Percentiles rank a stretch among this genome's conserved stretches.
Conservation (phyloP, 2,888 invertebrate genomes). For the Nephrotoma appendiculata region DNA sequence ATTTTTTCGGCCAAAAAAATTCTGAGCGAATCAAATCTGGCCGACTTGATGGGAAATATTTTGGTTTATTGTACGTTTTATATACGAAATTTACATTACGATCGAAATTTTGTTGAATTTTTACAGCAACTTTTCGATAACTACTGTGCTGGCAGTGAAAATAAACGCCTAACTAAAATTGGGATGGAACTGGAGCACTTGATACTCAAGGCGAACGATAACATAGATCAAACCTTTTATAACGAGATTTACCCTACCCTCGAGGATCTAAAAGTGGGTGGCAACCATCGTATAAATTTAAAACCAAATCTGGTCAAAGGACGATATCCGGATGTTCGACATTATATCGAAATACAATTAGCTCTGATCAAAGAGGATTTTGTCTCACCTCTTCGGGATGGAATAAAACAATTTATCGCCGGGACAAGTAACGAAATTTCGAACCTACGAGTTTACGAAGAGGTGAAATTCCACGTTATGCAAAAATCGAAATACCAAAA, state of each 20-base stretch:
- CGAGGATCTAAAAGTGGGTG: conserved; percentile 28
- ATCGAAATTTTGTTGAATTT: neutral
- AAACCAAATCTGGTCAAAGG: conserved; percentile 45
- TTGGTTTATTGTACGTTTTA: neutral
- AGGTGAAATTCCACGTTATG: neutral
- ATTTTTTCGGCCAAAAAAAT: neutral
- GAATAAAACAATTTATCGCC: neutral
- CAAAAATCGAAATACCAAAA: conserved; percentile 18
- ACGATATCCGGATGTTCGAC: conserved; percentile 40
- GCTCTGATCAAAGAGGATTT: conserved; percentile 67
- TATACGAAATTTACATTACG: neutral
- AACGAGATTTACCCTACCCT: conserved; percentile 35
- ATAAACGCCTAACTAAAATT: neutral
- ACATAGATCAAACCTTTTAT: neutral
- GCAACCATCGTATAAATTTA: conserved; percentile 30
- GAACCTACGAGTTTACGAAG: neutral
- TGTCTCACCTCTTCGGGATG: conserved; percentile 42
- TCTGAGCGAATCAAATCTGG: neutral
- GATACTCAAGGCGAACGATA: neutral
- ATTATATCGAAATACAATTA: conserved; percentile 71
- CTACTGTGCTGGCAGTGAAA: neutral
- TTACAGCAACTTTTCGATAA: neutral
- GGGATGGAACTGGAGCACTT: neutral
- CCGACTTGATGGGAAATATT: neutral
- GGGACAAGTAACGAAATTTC: neutral